Conservation (phyloP, 1,140 invertebrate genomes). For the Plectrocnemia conspersa region DNA sequence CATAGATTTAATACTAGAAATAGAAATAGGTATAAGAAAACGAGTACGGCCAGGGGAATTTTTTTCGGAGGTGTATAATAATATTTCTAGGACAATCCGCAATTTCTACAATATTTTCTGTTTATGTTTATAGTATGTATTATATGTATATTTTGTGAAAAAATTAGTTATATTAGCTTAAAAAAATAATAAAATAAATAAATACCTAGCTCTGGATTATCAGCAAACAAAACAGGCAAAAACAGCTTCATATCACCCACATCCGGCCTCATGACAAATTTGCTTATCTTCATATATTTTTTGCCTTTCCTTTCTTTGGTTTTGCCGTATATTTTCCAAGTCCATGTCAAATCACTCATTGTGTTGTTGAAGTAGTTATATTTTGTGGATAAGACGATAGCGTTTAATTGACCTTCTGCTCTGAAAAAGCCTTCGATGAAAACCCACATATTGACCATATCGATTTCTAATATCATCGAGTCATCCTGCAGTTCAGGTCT, state of each 20-base stretch:
- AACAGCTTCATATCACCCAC: conserved; percentile 53
- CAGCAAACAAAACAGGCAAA: conserved; percentile 54
- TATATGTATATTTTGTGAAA: not conserved
- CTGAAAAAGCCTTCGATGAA: conserved; percentile 49
- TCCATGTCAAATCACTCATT: conserved; percentile 48
- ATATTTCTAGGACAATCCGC: too few species aligned
- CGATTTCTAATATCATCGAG: conserved; percentile 51
- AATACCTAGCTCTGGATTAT: conserved; percentile 56
- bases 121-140: not conserved
- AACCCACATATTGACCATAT: conserved; percentile 48
- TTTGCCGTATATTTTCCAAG: conserved; percentile 47
- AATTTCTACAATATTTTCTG: too few species aligned
- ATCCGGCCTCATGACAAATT: conserved; percentile 60
- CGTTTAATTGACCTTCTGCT: conserved; percentile 48
- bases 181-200: conserved; percentile 33
- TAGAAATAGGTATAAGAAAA: too few species aligned
- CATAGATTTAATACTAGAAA: too few species aligned
- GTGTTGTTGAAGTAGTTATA: conserved; percentile 45
- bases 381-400: conserved; percentile 47
- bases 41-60: too few species aligned
- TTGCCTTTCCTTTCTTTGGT: conserved; percentile 42
- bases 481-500: conserved; percentile 49
- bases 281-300: conserved; percentile 49
- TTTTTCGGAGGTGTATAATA: not conserved
- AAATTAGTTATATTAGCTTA: not conserved